Percentiles rank a stretch among this genome's conserved stretches.
phyloP scores from a whole-genome alignment of 2,113 vertebrate genomes.

The Lampris incognitus region DNA sequence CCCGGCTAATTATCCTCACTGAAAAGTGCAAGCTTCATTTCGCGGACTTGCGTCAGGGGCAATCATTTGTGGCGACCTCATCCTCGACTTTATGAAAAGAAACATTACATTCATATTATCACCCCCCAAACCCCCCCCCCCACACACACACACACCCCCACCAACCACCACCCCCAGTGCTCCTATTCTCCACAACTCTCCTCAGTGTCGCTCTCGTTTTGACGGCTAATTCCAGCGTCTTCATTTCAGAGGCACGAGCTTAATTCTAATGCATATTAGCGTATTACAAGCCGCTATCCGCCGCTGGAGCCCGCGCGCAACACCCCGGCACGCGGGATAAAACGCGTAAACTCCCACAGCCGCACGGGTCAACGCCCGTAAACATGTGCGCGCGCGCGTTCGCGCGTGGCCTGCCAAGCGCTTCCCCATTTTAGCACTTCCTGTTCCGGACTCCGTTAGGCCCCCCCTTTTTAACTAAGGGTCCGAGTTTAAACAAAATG shows the following conservation, averaged over 20 bases:
- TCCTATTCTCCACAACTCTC: slow-evolving; percentile 43
- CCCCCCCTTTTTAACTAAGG: slow-evolving; percentile 9
- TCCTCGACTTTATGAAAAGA: slow-evolving; percentile 77
- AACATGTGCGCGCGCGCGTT: background rate
- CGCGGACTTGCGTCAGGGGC: slow-evolving; percentile 73
- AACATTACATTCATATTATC: slow-evolving; percentile 73
- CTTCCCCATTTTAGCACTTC: slow-evolving; percentile 36
- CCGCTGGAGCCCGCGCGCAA: slow-evolving; percentile 41
- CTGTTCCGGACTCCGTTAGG: slow-evolving; percentile 49
- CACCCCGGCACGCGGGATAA: slow-evolving; percentile 52
- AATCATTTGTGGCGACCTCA: slow-evolving; percentile 79
- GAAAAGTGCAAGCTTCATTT: slow-evolving; percentile 80
- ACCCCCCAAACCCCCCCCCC: background rate
- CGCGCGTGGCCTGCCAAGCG: slow-evolving; percentile 31
- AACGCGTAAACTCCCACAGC: slow-evolving; percentile 59
- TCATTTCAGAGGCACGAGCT: slow-evolving; percentile 64
- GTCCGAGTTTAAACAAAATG: too few relatives aligned
- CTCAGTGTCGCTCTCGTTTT: slow-evolving; percentile 60
- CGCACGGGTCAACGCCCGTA: slow-evolving; percentile 16
- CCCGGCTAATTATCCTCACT: slow-evolving; percentile 77
- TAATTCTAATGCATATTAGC: slow-evolving; percentile 67
- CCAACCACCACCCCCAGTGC: too few relatives aligned
- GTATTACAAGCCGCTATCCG: slow-evolving; percentile 56
- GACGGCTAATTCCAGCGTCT: slow-evolving; percentile 74
- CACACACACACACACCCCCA: background rate